These are phyloP conservation scores for Lutraria lutraria DNA, from an alignment of 2,888 invertebrate genomes.

Conservation along the genomic window DNA sequence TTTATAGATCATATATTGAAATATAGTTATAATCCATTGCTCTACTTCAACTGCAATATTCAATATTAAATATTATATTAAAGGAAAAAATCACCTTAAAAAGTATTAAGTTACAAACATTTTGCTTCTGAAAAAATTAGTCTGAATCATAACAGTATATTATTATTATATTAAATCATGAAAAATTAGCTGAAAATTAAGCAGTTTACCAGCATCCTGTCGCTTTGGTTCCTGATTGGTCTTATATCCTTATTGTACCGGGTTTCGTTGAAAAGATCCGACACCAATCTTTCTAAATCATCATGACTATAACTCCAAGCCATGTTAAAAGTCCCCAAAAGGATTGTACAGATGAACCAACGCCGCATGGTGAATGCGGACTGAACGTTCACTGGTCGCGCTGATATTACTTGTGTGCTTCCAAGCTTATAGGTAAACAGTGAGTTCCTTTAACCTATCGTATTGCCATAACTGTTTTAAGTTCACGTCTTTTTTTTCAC, in stretches of 20 bases:
- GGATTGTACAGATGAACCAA: background rate
- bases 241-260: slow-evolving; percentile 15
- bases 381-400: no score
- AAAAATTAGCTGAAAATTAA: background rate
- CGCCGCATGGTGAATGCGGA: background rate
- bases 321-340: background rate
- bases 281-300: slow-evolving; percentile 3
- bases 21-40: background rate
- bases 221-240: slow-evolving; percentile 19
- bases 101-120: no score
- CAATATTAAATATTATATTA: background rate
- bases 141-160: no score
- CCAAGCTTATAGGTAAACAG: no score
- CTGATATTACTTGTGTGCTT: no score
- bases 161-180: background rate
- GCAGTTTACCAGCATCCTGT: background rate
- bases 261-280: slow-evolving; percentile 16
- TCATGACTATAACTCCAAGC: background rate
- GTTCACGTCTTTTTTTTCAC: no score
- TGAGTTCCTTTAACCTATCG: no score
- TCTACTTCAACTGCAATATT: background rate
- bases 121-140: no score
- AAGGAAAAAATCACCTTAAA: no score
- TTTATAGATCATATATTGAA: no score
- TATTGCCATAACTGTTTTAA: no score